Evolutionary conservation across 2,888 invertebrate genomes (phyloP).

Genomic region (Drosophila silvestris): DNA sequence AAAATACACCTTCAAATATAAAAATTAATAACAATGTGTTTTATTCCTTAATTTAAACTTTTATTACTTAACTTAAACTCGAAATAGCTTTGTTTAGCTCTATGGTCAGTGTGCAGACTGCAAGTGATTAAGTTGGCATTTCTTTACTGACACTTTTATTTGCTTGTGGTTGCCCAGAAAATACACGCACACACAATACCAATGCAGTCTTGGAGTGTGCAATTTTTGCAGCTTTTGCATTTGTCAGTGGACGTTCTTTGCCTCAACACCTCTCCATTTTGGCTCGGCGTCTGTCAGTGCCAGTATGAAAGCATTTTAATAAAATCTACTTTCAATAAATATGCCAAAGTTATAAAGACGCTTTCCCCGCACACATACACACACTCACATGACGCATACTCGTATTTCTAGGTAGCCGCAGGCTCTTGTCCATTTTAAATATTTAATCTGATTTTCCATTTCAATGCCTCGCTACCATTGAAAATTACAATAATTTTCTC

Average conservation of each 20-base stretch:
- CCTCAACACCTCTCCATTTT: not conserved
- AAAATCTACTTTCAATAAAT: constrained; percentile 77
- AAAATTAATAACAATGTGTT: not conserved
- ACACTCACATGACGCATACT: constrained; percentile 13
- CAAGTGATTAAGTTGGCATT: constrained; percentile 73
- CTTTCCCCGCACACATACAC: not conserved
- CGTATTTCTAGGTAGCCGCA: constrained; percentile 63
- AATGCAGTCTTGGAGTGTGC: constrained; percentile 15
- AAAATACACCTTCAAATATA: not conserved
- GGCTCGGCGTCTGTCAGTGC: constrained; percentile 52
- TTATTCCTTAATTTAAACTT: not conserved
- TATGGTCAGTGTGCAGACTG: constrained; percentile 36
- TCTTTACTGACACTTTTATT: constrained; percentile 67
- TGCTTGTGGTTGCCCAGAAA: constrained; percentile 57
- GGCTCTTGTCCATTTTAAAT: constrained; percentile 69
- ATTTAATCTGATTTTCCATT: constrained; percentile 78
- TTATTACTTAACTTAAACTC: not conserved
- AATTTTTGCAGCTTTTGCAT: constrained; percentile 51
- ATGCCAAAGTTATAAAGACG: constrained; percentile 51
- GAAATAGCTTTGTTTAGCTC: constrained; percentile 35
- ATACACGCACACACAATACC: constrained; percentile 15
- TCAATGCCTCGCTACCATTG: constrained; percentile 56
- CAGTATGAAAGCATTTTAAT: constrained; percentile 68
- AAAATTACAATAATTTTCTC: constrained; percentile 61
- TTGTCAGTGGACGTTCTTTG: constrained; percentile 42